Percentiles rank a stretch among this genome's conserved stretches.
Evolutionary conservation across 2,113 vertebrate genomes (phyloP).

Genomic region (Lichenostomus cassidix): DNA sequence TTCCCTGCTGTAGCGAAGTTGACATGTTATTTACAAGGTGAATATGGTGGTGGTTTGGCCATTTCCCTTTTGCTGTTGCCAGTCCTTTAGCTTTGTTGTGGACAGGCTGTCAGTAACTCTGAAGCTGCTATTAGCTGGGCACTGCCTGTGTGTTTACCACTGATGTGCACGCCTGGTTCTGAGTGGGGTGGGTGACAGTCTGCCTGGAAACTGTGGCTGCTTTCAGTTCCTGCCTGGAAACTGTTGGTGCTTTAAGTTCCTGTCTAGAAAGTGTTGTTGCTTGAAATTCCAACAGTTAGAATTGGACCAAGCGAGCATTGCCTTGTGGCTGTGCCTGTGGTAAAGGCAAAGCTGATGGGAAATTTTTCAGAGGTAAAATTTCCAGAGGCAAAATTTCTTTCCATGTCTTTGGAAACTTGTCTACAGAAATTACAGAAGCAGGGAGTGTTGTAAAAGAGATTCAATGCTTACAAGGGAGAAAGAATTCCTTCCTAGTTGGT

Average conservation of each 20-base stretch:
- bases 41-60: background rate
- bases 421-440: background rate
- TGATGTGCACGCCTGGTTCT: fast-evolving
- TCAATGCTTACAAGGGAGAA: fast-evolving
- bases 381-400: background rate
- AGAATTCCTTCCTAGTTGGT: background rate
- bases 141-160: background rate
- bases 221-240: background rate
- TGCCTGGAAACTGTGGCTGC: background rate
- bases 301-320: background rate
- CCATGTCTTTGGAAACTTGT: background rate
- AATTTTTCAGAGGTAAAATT: too few species aligned
- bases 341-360: background rate
- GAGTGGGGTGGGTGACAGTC: background rate
- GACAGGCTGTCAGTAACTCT: fast-evolving
- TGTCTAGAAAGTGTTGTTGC: too few species aligned
- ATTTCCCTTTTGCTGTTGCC: background rate
- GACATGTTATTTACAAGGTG: background rate
- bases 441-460: background rate
- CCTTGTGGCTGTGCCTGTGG: background rate
- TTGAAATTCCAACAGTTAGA: background rate
- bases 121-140: background rate
- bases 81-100: background rate
- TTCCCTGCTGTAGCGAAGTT: background rate
- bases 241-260: background rate